Base-by-base conservation (phyloP, 2,113 vertebrate genomes). In the Sceloporus undulatus region DNA sequence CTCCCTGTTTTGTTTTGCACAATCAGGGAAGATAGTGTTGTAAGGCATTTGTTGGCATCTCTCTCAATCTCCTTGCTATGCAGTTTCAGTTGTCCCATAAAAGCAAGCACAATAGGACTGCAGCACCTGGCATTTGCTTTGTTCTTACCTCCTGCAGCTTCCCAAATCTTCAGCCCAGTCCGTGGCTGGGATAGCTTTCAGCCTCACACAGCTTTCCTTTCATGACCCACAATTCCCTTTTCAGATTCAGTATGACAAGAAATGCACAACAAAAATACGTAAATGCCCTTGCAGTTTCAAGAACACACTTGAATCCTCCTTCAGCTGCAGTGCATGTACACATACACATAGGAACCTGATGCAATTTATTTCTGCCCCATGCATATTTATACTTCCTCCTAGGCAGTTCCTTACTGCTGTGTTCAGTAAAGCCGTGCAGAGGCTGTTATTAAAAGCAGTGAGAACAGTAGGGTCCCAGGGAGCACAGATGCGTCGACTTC, bases 401-500 rank as follows among this genome's bases (percentile, higher is more conserved):
- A 77, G 87, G 87, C 87, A 83, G 48, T 34, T 84, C 76, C 87
- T 88, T 84, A 84, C 81, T 83, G 80, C 62, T 88, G 81, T 84
- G 74, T 84, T 84, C 87, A 84, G 84, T 79, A 87, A 87, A 79
- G 48, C 82, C 78, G 85, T 5, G 85, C 86, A 91, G 82, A 66
- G 75, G 79, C 54, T 82, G 71, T 66, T 78, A 85, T 86, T 89
- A 89, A 89, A 81, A 84, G 48, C 89, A 83, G 85, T 21, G 54
- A 68, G 84, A 79, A 73, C 74, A 87, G 54, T n/a, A 82, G 65
- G 81, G 82, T 81, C 85, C 59, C 87, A 27, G 85, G 79, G 78
- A 65, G 88, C 86, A 87, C 40, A 38, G 84, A 89, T 89, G 54
- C 87, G 79, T 79, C 29, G 85, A 89, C 85, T 95, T 95, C 88